Evolutionary conservation across 2,797 vertebrate genomes (phyloP).

Genomic region (Alectoris magna): DNA sequence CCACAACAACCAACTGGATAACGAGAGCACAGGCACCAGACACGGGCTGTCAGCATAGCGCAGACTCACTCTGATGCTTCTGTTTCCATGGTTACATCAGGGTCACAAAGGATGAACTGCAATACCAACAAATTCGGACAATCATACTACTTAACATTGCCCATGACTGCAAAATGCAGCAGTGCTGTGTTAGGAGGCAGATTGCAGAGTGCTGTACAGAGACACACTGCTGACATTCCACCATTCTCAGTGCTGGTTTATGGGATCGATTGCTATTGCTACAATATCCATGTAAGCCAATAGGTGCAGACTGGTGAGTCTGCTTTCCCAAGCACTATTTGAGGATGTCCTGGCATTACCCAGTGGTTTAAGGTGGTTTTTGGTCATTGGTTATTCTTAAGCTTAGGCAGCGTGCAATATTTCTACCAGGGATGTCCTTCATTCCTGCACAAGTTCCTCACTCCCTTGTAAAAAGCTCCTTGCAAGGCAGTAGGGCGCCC

Average conservation of each 20-base stretch:
- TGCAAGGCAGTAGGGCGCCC: neutral
- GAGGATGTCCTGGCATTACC: neutral
- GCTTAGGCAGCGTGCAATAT: neutral
- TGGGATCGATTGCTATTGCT: neutral
- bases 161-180: neutral
- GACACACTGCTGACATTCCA: fast-evolving
- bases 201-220: neutral
- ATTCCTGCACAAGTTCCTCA: neutral
- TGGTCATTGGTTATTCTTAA: neutral
- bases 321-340: neutral
- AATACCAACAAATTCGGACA: neutral
- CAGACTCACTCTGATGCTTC: neutral
- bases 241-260: neutral
- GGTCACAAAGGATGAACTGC: neutral
- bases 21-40: neutral
- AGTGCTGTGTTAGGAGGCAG: neutral
- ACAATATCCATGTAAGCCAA: neutral
- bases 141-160: fast-evolving
- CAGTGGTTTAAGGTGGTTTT: neutral
- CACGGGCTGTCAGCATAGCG: neutral
- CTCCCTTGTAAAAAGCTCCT: neutral
- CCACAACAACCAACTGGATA: neutral
- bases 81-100: neutral
- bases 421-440: neutral
- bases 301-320: neutral